A percentile compares a stretch with the other conserved stretches of the same genome.
These are phyloP conservation scores for Dissostichus mawsoni DNA, from an alignment of 2,113 vertebrate genomes.

Conservation along the genomic window DNA sequence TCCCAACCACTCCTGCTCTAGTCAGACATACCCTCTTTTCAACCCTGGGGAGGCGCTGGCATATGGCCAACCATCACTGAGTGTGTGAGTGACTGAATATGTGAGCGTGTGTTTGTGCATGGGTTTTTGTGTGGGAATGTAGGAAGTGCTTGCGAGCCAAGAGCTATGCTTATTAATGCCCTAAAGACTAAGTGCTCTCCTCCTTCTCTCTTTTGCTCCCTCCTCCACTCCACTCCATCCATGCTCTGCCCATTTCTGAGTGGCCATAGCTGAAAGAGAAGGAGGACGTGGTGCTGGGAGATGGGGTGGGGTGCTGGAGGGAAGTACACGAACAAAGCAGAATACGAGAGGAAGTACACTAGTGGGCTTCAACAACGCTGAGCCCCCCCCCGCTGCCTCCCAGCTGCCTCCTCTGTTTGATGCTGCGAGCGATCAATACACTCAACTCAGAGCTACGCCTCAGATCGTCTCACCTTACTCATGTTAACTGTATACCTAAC, in stretches of 20 bases:
- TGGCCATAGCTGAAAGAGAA: slow-evolving; percentile 60
- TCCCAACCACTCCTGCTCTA: slow-evolving; percentile 67
- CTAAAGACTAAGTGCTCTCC: slow-evolving; percentile 74
- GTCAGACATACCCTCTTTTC: slow-evolving; percentile 70
- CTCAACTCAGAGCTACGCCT: slow-evolving; percentile 49
- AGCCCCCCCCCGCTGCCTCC: slow-evolving; percentile 59
- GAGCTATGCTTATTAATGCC: slow-evolving; percentile 82
- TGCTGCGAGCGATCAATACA: slow-evolving; percentile 66
- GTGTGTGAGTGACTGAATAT: slow-evolving; percentile 51
- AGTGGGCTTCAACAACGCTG: slow-evolving; percentile 38
- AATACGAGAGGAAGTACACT: slow-evolving; percentile 58
- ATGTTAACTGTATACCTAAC: slow-evolving; percentile 38
- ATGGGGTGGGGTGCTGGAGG: slow-evolving; percentile 30
- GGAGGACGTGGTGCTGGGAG: slow-evolving; percentile 41
- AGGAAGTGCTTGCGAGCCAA: slow-evolving; percentile 76
- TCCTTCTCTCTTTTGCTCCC: slow-evolving; percentile 63
- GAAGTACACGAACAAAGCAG: slow-evolving; percentile 45
- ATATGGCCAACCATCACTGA: slow-evolving; percentile 71
- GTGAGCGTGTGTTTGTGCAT: slow-evolving; percentile 53
- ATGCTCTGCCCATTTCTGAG: slow-evolving; percentile 56
- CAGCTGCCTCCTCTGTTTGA: slow-evolving; percentile 69
- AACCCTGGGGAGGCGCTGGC: slow-evolving; percentile 68
- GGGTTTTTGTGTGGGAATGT: slow-evolving; percentile 71
- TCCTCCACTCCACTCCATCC: slow-evolving; percentile 48
- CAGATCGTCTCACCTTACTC: slow-evolving; percentile 33